These are phyloP conservation scores for Ruditapes philippinarum DNA, from an alignment of 1,140 invertebrate species.

Conservation along the genomic window DNA sequence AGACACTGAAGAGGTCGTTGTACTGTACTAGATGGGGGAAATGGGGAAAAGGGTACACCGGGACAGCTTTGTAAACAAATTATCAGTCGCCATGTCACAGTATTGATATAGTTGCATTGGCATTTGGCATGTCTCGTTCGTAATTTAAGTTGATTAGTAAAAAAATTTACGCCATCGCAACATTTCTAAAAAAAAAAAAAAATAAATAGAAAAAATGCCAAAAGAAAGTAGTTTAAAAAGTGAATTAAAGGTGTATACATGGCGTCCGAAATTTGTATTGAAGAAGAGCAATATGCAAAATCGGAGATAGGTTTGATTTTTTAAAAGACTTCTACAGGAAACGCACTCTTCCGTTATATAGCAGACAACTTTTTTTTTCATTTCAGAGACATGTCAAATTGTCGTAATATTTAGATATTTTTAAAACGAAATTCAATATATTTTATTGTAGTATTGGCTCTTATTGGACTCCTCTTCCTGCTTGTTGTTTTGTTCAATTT, in stretches of 20 bases:
- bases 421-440: not conserved
- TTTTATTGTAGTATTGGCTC: conserved; percentile 17
- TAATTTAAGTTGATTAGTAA: not conserved
- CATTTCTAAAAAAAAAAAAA: too few species aligned
- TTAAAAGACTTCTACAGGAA: too few species aligned
- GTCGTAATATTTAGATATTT: not conserved
- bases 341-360: not conserved
- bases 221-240: too few species aligned
- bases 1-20: too few species aligned
- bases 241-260: not conserved
- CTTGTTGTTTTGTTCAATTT: conserved; percentile 30
- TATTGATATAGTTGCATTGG: not conserved
- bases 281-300: conserved; percentile 30
- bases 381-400: conserved; percentile 34
- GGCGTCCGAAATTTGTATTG: conserved; percentile 16
- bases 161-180: too few species aligned
- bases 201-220: too few species aligned
- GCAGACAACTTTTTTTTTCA: not conserved
- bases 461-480: not conserved
- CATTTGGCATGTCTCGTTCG: conserved; percentile 17
- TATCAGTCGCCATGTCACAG: not conserved
- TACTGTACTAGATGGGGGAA: too few species aligned
- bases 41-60: not conserved
- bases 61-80: not conserved
- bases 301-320: conserved; percentile 26